A percentile compares a stretch with the other conserved stretches of the same genome.
These are phyloP conservation scores for Salvelinus fontinalis DNA, from an alignment of 2,113 vertebrate species.

Conservation along the genomic window DNA sequence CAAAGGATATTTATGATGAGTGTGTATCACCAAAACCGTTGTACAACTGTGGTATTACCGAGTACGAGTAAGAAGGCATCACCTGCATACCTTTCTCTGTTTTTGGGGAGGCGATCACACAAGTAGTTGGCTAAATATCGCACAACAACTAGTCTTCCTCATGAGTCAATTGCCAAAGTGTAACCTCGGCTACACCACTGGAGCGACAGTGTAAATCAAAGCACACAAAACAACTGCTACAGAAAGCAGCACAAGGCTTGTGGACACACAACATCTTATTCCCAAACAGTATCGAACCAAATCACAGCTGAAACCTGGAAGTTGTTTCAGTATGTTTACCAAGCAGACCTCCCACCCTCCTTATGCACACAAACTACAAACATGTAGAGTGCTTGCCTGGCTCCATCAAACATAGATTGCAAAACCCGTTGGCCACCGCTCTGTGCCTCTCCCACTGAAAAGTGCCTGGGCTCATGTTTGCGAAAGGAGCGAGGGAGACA, in stretches of 20 bases:
- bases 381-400: neutral
- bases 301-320: conserved; percentile 1
- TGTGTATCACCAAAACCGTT: too few species aligned
- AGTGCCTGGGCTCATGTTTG: neutral
- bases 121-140: neutral
- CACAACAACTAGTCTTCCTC: neutral
- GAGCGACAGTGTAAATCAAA: too few species aligned
- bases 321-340: conserved; percentile 3
- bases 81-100: neutral
- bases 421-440: neutral
- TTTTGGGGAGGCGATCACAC: neutral
- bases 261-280: neutral
- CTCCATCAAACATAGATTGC: neutral
- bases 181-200: too few species aligned
- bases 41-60: too few species aligned
- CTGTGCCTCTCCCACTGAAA: neutral
- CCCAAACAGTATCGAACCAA: conserved; percentile 28
- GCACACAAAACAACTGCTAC: too few species aligned
- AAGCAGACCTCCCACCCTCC: neutral
- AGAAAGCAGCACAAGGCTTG: neutral
- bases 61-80: too few species aligned
- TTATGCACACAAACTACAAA: conserved; percentile 7
- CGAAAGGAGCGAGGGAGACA: neutral
- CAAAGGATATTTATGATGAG: neutral
- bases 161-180: neutral